phyloP scores from a whole-genome alignment of 2,113 vertebrate genomes.

The Tupaia chinensis region DNA sequence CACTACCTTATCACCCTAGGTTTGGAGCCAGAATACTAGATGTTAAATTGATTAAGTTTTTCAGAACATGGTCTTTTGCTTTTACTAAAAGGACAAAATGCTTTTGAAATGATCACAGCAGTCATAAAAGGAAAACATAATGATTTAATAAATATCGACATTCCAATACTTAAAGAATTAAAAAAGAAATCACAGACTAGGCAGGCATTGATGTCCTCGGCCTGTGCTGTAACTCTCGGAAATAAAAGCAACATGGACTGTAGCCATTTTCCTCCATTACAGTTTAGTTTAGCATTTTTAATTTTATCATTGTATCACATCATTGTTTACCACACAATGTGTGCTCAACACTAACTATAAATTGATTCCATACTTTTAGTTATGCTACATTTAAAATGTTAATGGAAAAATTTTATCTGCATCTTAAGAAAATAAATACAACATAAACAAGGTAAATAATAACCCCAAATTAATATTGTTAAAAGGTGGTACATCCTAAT shows the following conservation, averaged over 20 bases:
- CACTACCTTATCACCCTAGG: neutral
- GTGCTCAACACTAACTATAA: neutral
- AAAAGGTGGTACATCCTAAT: neutral
- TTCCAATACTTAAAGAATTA: constrained; percentile 31
- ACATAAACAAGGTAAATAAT: neutral
- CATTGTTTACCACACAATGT: neutral
- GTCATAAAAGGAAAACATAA: constrained; percentile 5
- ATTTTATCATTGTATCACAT: neutral
- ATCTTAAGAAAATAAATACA: neutral
- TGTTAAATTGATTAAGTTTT: constrained; percentile 35
- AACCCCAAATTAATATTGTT: neutral
- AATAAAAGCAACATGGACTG: neutral
- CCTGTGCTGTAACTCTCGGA: neutral
- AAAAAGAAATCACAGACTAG: neutral
- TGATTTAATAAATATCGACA: neutral
- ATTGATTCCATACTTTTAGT: neutral
- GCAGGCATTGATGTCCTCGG: neutral
- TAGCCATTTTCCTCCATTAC: neutral
- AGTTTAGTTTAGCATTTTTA: neutral
- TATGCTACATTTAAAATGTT: neutral
- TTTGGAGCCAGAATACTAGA: constrained; percentile 34
- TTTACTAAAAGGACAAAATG: constrained; percentile 47
- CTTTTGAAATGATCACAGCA: constrained; percentile 34
- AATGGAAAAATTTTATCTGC: neutral
- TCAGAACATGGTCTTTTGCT: neutral